Base-by-base conservation (phyloP, 2,113 vertebrate species). In the Etia nguti region DNA sequence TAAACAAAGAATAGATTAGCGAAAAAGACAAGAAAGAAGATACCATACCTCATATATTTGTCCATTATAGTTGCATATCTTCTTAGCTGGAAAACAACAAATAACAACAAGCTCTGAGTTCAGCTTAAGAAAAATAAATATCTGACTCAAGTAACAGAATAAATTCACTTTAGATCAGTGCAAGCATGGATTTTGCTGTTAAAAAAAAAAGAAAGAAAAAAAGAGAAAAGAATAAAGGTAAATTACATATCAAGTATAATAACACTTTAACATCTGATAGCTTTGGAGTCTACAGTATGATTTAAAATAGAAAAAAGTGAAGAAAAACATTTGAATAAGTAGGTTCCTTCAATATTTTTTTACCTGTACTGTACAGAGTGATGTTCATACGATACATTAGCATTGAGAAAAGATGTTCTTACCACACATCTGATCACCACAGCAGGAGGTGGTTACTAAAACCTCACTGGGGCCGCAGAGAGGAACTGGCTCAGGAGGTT, bases 71-170 rank as follows among this genome's bases (percentile, higher is more conserved):
- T 52, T 86, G 87, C 96, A 96, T 1, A 57, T 95, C 89, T 90
- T 95, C 84, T 94, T 88, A 16, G 95, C 96, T 96, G 90, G 84
- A 93, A 91, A 68, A 80, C n/a, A 26, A 43, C 56, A 59, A 59
- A 29, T 57, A 16, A 16, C 15, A 29, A 29, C 56, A 59, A 29
- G 56, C 24, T 56, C 22, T 56, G 55, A 26, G 6, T 56, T 56
- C 22, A 56, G 55, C 12, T 26, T 24, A 56, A 13, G 2, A 22
- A 22, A 55, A 22, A 55, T 2, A 55, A 24, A 55, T 12, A 55
- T 22, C 54, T 0, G n/a, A 55, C n/a, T 22, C n/a, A 6, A 0
- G 54, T 2, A 55, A 55, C 54, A 55, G n/a, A 55, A 24, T 38
- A 4, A 0, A 24, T 6, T 55, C n/a, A 12, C n/a, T 55, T 22